Base-by-base conservation (phyloP, 2,888 invertebrate species). In the Scrobipalpa atriplicella region DNA sequence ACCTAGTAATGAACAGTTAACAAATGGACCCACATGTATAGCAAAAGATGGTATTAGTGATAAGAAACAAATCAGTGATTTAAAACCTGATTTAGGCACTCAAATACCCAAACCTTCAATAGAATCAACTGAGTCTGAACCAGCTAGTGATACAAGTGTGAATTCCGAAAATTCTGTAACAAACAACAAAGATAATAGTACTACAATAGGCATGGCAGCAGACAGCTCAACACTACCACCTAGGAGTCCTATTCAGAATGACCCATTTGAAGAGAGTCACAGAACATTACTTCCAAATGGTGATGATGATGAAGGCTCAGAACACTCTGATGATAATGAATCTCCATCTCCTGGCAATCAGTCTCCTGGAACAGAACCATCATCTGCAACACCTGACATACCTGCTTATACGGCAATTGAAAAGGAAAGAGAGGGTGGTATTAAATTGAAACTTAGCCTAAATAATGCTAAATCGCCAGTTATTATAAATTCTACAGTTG, bases 401-500 rank as follows among this genome's bases (percentile, higher is more conserved):
- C 68, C 79, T 68, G 62, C 72, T 58, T 71, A 69, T 72, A n/a
- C n/a, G n/a, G 79, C 83, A 39, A 43, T 78, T 38, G 83, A 83
- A 67, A 84, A 79, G 74, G 90, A 89, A 74, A 89, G 87, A 72
- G 90, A 91, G 70, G n/a, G n/a, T n/a, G 78, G 92, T 63, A 92
- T 92, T 38, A 92, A 92, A 78, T 78, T 92, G 71, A 92, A 92
- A 78, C 78, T 92, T 65, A 92, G 92, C 72, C 80, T 92, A 69
- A 92, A 92, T 74, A 92, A 89, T 83, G 90, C 91, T 62, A 92
- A 89, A 70, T 90, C 92, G 66, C 92, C 92, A 70, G 90, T 92
- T 66, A 92, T 92, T 64, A 92, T 92, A 67, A 92, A 92, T 75
- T 92, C 92, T 1, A 92, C 92, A 67, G 92, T 92, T n/a, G 92